These are phyloP conservation scores for Mamestra brassicae DNA, from an alignment of 2,888 invertebrate species.

Conservation along the genomic window DNA sequence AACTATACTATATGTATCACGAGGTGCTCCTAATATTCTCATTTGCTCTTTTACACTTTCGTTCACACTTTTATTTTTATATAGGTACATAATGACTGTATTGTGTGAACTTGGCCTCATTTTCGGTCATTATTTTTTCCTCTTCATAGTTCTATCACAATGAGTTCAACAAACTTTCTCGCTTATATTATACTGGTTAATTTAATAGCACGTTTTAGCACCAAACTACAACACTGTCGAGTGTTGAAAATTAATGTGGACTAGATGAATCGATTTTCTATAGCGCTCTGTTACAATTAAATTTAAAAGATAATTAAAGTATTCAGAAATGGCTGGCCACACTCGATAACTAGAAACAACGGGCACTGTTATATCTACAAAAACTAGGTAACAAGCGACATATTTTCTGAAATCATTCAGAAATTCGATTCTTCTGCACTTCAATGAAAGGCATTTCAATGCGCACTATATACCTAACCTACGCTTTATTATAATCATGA, in stretches of 20 bases:
- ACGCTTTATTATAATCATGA: not conserved
- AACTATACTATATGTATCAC: not conserved
- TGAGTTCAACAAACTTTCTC: slow-evolving; percentile 50
- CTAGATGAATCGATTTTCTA: not conserved
- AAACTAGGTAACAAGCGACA: not conserved
- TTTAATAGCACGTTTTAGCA: not conserved
- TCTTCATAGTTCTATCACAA: not conserved
- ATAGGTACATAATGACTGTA: slow-evolving; percentile 10
- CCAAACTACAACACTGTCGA: not conserved
- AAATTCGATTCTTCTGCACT: not conserved
- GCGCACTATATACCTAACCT: slow-evolving; percentile 5
- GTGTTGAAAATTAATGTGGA: too few species aligned
- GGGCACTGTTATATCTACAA: not conserved
- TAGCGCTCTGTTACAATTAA: slow-evolving; percentile 4
- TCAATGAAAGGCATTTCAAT: slow-evolving; percentile 13
- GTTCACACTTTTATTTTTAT: slow-evolving; percentile 34
- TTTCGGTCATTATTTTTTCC: slow-evolving; percentile 22
- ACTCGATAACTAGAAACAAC: not conserved
- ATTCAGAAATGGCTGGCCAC: not conserved
- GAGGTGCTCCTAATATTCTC: not conserved
- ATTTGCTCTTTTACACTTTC: slow-evolving; percentile 36
- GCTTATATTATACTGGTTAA: slow-evolving; percentile 1
- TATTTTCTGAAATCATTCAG: not conserved
- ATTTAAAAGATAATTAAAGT: not conserved
- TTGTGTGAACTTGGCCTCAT: slow-evolving; percentile 55